These are phyloP conservation scores for Montipora capricornis DNA, from an alignment of 64 coral and sea anemone species.

Conservation along the genomic window DNA sequence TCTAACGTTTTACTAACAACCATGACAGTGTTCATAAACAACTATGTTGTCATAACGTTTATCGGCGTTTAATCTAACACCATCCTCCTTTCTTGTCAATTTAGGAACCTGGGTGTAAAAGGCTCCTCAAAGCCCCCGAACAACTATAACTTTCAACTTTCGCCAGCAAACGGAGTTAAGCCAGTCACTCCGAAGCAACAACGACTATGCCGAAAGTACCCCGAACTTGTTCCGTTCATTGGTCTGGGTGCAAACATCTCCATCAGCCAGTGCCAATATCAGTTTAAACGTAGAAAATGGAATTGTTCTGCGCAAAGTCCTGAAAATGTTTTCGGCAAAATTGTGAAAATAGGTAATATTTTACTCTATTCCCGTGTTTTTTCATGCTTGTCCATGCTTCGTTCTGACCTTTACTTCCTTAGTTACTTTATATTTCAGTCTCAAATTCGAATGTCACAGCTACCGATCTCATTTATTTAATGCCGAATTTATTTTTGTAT, in stretches of 20 bases:
- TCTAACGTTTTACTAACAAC: not conserved
- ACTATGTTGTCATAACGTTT: conserved; percentile 3
- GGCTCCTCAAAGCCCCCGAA: conserved; percentile 51
- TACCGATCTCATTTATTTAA: too few relatives aligned
- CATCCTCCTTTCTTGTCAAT: conserved; percentile 10
- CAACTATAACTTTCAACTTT: conserved; percentile 86
- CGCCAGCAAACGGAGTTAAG: conserved; percentile 81
- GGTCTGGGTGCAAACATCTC: conserved; percentile 71
- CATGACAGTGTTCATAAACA: not conserved
- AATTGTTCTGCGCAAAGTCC: conserved; percentile 92
- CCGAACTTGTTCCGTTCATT: conserved; percentile 84
- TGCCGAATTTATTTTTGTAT: too few relatives aligned
- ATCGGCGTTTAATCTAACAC: not conserved
- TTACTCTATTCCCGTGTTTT: not conserved
- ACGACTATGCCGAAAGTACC: conserved; percentile 76
- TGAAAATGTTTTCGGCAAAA: conserved; percentile 95
- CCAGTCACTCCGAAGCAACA: conserved; percentile 83
- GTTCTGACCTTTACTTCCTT: not conserved
- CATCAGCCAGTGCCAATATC: conserved; percentile 78
- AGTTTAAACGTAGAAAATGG: conserved; percentile 79
- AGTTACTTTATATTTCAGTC: not conserved
- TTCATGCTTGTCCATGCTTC: not conserved
- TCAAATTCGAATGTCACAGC: too few relatives aligned
- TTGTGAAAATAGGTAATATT: conserved; percentile 79
- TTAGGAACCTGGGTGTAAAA: conserved; percentile 67